Evolutionary conservation across 2,888 invertebrate species (phyloP).

Genomic region (Apodemia mormo): DNA sequence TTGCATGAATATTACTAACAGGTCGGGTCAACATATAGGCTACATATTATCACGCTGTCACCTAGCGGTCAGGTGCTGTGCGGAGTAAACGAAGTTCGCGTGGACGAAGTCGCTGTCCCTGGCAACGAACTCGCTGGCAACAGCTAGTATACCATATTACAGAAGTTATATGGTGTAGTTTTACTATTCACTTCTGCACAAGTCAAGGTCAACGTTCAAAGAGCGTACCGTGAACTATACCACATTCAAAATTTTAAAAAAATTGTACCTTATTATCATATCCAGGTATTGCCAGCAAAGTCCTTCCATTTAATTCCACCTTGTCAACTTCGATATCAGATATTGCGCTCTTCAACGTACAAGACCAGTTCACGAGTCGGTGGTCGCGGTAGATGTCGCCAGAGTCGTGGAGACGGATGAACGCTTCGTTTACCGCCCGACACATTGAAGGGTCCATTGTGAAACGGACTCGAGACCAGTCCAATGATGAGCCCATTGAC

Average conservation of each 20-base stretch:
- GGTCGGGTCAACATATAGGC: too few species aligned
- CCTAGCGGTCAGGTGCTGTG: too few species aligned
- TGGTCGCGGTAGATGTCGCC: slow-evolving; percentile 96
- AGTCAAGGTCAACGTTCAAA: too few species aligned
- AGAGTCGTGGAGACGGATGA: slow-evolving; percentile 92
- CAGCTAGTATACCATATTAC: too few species aligned
- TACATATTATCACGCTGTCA: too few species aligned
- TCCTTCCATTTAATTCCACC: slow-evolving; percentile 91
- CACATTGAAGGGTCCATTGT: slow-evolving; percentile 97
- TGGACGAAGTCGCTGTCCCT: too few species aligned
- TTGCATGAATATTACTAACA: too few species aligned
- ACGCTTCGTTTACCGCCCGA: slow-evolving; percentile 95
- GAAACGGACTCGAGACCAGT: slow-evolving; percentile 97
- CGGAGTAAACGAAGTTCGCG: too few species aligned
- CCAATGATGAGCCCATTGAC: slow-evolving; percentile 93
- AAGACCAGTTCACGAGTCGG: slow-evolving; percentile 99
- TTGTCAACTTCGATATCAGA: slow-evolving; percentile 99
- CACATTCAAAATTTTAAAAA: not conserved
- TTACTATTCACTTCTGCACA: too few species aligned
- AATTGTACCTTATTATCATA: slow-evolving; percentile 86
- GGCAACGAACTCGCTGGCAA: too few species aligned
- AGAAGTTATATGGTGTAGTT: too few species aligned
- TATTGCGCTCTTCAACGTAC: slow-evolving; percentile 96
- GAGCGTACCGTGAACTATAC: too few species aligned
- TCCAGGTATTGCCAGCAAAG: slow-evolving; percentile 93